phyloP scores from a whole-genome alignment of 2,797 vertebrate species.

The Cetoscarus ocellatus region DNA sequence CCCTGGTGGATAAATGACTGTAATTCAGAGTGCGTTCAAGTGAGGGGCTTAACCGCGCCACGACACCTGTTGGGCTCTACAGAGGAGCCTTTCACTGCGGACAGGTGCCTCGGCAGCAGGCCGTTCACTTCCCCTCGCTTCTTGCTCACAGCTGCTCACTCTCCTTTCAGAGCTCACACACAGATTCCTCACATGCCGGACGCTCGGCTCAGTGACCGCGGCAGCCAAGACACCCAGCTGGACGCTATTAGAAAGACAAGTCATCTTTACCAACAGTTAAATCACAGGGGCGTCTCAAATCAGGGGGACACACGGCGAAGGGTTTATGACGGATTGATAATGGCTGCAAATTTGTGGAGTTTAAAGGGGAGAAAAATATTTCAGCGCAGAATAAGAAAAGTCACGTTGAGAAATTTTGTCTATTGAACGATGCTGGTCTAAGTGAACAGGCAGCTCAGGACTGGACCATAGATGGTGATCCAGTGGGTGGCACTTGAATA shows the following conservation, averaged over 20 bases:
- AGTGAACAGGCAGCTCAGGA: too few species aligned
- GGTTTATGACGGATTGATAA: background rate
- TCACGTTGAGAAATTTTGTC: too few species aligned
- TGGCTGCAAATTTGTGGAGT: background rate
- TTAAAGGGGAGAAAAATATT: too few species aligned
- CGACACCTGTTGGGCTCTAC: conserved; percentile 83
- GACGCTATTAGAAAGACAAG: conserved; percentile 23
- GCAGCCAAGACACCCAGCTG: conserved; percentile 51
- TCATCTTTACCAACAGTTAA: conserved; percentile 19
- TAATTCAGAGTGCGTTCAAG: conserved; percentile 71
- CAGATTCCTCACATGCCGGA: conserved; percentile 78
- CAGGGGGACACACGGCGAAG: conserved; percentile 1
- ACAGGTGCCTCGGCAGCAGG: conserved; percentile 80
- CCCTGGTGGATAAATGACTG: conserved; percentile 62
- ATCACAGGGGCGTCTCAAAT: conserved; percentile 18
- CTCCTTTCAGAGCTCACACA: conserved; percentile 64
- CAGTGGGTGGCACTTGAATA: too few species aligned
- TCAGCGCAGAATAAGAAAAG: too few species aligned
- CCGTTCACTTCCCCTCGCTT: conserved; percentile 33
- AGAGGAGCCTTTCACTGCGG: conserved; percentile 85
- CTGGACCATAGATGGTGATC: too few species aligned
- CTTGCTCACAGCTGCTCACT: conserved; percentile 75
- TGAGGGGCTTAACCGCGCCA: conserved; percentile 73
- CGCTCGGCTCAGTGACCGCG: conserved; percentile 65
- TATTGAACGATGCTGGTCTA: too few species aligned